Base-by-base conservation (phyloP, 2,797 vertebrate genomes). In the Acrossocheilus wenchowensis region DNA sequence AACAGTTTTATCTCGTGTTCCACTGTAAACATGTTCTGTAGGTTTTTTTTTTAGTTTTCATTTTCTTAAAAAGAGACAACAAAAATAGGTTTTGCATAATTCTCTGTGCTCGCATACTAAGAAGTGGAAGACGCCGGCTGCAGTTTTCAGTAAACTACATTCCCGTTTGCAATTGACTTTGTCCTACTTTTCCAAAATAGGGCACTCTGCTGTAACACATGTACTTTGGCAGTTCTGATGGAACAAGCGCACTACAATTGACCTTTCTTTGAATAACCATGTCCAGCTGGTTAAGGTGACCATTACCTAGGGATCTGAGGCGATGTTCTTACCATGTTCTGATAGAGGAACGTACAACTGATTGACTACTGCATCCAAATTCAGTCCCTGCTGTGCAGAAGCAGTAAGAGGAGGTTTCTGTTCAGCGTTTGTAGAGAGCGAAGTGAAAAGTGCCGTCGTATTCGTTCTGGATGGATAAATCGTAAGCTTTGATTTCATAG, bases 121-220 rank as follows among this genome's bases (percentile, higher is more conserved):
- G 95, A 95, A 96, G 97, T 97, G 97, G 97, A 97, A 97, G 97
- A 97, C 96, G 94, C 95, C 95, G 94, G 94, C 94, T 95, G 95
- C 95, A 94, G 96, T 97, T 97, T 97, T 97, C 97, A 97, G 97
- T 96, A 94, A 96, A 97, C 97, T 97, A 96, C 95, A 94, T 95
- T 96, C 96, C 96, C 96, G 95, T 96, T 96, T 94, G 96, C 96
- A 97, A 96, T 82, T 95, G 95, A 96, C 96, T 97, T 97, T 97
- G 96, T 97, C 96, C 96, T 93, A 95, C 94, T 95, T 96, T 95
- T 96, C 96, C 95, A 95, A 95, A 96, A 96, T 94, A 95, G 96
- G 96, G 96, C 96, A 97, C 96, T 92, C 93, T 95, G 95, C 96
- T 96, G 95, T 90, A 96, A 96, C 94, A 96, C 94, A 93, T 93